A percentile compares a stretch with the other conserved stretches of the same genome.
Evolutionary conservation across 2,888 invertebrate genomes (phyloP).

Genomic region (Polylopha cassiicola): DNA sequence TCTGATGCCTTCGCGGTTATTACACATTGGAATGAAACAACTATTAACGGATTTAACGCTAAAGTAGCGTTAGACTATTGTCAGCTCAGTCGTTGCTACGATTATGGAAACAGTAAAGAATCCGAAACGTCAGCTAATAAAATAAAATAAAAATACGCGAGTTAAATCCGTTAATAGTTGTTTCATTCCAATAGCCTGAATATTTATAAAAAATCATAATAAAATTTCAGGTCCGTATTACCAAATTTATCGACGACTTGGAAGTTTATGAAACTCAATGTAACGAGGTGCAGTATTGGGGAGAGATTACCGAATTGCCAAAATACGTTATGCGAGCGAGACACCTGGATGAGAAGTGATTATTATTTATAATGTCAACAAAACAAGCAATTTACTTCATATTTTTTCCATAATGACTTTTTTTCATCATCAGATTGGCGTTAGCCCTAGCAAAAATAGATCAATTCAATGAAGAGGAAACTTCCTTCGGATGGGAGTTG

Average conservation of each 20-base stretch:
- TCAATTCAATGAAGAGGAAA: constrained; percentile 94
- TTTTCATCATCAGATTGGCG: constrained; percentile 71
- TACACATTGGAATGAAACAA: too few relatives aligned
- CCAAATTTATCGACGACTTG: constrained; percentile 89
- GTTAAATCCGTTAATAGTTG: too few relatives aligned
- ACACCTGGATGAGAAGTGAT: constrained; percentile 83
- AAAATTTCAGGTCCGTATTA: constrained; percentile 76
- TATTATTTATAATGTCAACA: too few relatives aligned
- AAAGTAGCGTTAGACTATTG: too few relatives aligned
- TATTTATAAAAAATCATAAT: background rate
- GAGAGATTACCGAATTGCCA: constrained; percentile 88
- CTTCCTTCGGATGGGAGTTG: constrained; percentile 90
- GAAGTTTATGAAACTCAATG: constrained; percentile 87
- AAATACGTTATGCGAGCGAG: constrained; percentile 89
- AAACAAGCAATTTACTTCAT: background rate
- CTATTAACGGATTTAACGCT: too few relatives aligned
- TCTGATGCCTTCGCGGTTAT: too few relatives aligned
- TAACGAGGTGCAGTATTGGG: constrained; percentile 91
- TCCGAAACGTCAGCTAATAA: too few relatives aligned
- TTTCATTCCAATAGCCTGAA: too few relatives aligned
- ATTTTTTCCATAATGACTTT: too few relatives aligned
- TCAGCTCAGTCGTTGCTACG: too few relatives aligned
- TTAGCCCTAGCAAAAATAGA: constrained; percentile 88
- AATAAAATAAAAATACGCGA: too few relatives aligned
- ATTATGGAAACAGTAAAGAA: too few relatives aligned